These are phyloP conservation scores for Thunnus albacares DNA, from an alignment of 2,797 vertebrate species.

Conservation along the genomic window DNA sequence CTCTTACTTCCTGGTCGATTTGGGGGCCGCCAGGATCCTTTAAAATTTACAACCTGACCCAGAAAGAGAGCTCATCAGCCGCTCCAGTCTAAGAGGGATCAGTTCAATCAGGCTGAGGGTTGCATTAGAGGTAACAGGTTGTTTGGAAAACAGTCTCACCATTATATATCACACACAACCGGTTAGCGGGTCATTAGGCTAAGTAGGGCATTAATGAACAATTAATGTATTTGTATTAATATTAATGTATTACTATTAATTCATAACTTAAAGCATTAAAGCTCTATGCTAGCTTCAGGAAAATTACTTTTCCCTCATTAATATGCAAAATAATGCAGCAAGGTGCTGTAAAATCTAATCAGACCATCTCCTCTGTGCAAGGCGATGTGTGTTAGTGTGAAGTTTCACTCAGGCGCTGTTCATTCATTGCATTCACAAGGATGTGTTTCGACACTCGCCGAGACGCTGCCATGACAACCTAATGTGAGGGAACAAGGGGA, in stretches of 20 bases:
- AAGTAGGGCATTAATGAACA: constrained; percentile 59
- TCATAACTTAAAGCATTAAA: constrained; percentile 56
- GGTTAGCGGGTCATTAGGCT: constrained; percentile 57
- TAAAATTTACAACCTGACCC: constrained; percentile 19
- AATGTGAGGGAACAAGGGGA: constrained; percentile 13
- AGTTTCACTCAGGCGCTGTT: constrained; percentile 32
- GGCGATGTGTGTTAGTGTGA: constrained; percentile 27
- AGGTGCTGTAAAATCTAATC: constrained; percentile 74
- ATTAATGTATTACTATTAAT: constrained; percentile 67
- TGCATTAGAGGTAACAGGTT: constrained; percentile 42
- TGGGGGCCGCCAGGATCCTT: constrained; percentile 15
- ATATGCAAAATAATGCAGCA: constrained; percentile 78
- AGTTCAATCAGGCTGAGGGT: constrained; percentile 23
- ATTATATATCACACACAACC: constrained; percentile 26
- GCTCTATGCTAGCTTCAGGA: constrained; percentile 34
- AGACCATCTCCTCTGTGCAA: constrained; percentile 47
- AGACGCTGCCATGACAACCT: constrained; percentile 7
- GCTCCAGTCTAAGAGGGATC: constrained; percentile 38
- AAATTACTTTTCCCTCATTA: constrained; percentile 71
- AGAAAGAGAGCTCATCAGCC: constrained; percentile 10
- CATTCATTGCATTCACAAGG: constrained; percentile 21
- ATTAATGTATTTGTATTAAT: constrained; percentile 60
- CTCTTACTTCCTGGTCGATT: constrained; percentile 15
- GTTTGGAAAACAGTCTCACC: constrained; percentile 53
- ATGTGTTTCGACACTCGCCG: background rate